Conservation (phyloP, 2,888 invertebrate species). For the Furcula furcula region DNA sequence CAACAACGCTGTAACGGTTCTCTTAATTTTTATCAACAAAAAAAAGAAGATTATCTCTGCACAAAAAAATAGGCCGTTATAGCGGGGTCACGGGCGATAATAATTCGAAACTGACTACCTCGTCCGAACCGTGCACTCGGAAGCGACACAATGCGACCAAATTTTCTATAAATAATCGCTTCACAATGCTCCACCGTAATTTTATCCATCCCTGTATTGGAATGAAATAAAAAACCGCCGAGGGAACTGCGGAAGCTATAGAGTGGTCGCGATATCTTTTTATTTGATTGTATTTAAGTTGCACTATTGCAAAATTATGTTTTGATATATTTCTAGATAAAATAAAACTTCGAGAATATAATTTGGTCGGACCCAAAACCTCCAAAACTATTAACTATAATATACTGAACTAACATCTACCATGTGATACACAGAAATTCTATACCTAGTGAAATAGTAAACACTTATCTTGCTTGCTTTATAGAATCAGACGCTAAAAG, state of each 20-base stretch:
- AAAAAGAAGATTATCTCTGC: slow-evolving; percentile 26
- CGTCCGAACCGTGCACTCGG: slow-evolving; percentile 54
- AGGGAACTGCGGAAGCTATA: slow-evolving; percentile 42
- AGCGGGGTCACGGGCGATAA: slow-evolving; percentile 55
- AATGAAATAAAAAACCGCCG: slow-evolving; percentile 69
- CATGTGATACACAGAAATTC: no score
- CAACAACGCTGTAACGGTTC: slow-evolving; percentile 56
- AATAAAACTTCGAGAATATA: no score
- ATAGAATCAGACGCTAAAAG: no score
- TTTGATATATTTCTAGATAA: no score
- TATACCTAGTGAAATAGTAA: no score
- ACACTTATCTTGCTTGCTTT: no score
- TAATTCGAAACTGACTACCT: slow-evolving; percentile 51
- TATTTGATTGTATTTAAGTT: slow-evolving; percentile 8
- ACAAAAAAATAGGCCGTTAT: slow-evolving; percentile 50
- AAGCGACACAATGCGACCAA: slow-evolving; percentile 73
- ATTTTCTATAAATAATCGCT: slow-evolving; percentile 80
- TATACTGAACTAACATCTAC: no score
- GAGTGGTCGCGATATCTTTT: slow-evolving; percentile 39
- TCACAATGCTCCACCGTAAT: slow-evolving; percentile 73
- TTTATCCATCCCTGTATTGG: slow-evolving; percentile 76
- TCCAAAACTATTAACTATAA: no score
- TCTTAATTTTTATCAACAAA: slow-evolving; percentile 24
- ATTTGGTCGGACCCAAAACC: no score
- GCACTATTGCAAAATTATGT: no score